phyloP scores from a whole-genome alignment of 1,140 invertebrate genomes.

The Acromyrmex charruanus region DNA sequence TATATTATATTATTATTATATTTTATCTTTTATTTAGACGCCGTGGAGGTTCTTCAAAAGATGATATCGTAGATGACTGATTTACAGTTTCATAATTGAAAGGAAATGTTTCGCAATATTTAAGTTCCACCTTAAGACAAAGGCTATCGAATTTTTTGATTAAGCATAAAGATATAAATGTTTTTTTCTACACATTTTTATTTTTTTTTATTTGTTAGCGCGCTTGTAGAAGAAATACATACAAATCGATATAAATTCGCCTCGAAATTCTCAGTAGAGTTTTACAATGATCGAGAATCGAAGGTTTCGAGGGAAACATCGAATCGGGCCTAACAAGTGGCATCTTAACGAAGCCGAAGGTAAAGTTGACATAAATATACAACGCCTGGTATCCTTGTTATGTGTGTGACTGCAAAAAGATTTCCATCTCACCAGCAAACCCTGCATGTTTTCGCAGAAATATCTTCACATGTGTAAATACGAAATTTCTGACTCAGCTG shows the following conservation, averaged over 20 bases:
- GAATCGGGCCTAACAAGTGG: constrained; percentile 33
- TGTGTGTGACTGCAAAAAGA: background rate
- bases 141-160: background rate
- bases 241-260: background rate
- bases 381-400: background rate
- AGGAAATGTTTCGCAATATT: background rate
- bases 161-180: background rate
- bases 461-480: background rate
- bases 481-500: constrained; percentile 69
- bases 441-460: constrained; percentile 30
- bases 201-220: background rate
- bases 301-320: constrained; percentile 19
- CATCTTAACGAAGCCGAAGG: constrained; percentile 14
- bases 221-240: background rate
- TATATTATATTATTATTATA: constrained; percentile 21
- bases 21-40: constrained; percentile 43
- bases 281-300: constrained; percentile 68
- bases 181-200: background rate
- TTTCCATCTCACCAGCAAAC: background rate
- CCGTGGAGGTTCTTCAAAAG: background rate
- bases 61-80: background rate
- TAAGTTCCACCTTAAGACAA: background rate
- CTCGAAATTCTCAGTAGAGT: constrained; percentile 52
- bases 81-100: background rate
- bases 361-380: constrained; percentile 35